A percentile compares a stretch with the other conserved stretches of the same genome.
Conservation (phyloP, 1,140 invertebrate species). For the Lasioglossum albipes region DNA sequence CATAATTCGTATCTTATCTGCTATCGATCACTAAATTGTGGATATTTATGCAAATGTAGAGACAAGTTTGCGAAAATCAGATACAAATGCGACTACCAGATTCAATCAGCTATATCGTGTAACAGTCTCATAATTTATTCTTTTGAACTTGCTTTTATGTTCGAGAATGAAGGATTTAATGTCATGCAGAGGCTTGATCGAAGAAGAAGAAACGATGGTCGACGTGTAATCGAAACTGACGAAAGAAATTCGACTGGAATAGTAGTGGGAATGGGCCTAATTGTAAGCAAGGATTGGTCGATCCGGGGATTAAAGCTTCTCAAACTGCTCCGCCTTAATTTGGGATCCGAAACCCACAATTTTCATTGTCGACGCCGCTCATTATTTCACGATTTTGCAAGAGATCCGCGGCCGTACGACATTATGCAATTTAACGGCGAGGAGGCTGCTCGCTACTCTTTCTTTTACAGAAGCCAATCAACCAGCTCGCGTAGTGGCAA, state of each 20-base stretch:
- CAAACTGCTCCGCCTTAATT: slow-evolving; percentile 44
- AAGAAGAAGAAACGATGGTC: neutral
- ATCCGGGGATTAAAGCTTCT: slow-evolving; percentile 48
- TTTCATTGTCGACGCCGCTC: slow-evolving; percentile 39
- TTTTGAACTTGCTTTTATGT: too few relatives aligned
- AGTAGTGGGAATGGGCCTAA: slow-evolving; percentile 2
- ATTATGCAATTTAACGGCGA: slow-evolving; percentile 52
- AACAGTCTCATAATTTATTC: too few relatives aligned
- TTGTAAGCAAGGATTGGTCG: slow-evolving; percentile 11
- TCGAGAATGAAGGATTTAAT: neutral
- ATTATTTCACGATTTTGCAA: slow-evolving; percentile 57
- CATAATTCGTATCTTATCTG: neutral
- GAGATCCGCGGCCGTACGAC: slow-evolving; percentile 32
- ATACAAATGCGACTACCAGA: too few relatives aligned
- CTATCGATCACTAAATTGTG: neutral
- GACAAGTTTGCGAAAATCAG: too few relatives aligned
- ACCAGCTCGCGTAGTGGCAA: neutral
- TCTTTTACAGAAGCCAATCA: slow-evolving; percentile 3
- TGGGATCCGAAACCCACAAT: slow-evolving; percentile 35
- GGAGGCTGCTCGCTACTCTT: neutral
- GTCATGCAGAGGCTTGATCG: too few relatives aligned
- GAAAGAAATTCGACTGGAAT: neutral
- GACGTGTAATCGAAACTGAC: neutral
- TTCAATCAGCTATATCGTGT: too few relatives aligned
- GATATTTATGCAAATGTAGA: neutral